These are phyloP conservation scores for Eupsittula cactorum DNA, from an alignment of 2,113 vertebrate genomes.

Conservation along the genomic window DNA sequence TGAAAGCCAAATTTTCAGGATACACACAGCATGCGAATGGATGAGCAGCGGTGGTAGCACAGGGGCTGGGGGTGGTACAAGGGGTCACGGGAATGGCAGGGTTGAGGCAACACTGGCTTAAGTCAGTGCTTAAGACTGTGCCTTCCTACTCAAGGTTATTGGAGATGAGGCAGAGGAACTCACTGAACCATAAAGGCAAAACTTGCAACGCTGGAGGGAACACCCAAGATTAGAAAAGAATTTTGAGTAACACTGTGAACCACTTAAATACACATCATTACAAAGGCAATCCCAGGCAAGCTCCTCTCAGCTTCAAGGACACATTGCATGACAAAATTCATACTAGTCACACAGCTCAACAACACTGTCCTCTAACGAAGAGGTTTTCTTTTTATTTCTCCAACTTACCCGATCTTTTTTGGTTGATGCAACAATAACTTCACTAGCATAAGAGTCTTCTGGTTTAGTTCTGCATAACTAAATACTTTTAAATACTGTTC, in stretches of 20 bases:
- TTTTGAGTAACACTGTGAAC: not conserved
- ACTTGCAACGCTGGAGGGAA: not conserved
- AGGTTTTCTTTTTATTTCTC: not conserved
- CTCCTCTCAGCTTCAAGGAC: not conserved
- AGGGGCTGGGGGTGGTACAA: not conserved
- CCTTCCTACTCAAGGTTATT: not conserved
- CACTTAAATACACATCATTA: not conserved
- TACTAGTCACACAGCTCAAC: not conserved
- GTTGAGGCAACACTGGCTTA: not conserved
- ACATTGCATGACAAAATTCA: not conserved
- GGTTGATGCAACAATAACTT: not conserved
- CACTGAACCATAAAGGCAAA: not conserved
- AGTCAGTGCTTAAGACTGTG: not conserved
- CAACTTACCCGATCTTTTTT: not conserved
- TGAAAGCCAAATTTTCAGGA: not conserved
- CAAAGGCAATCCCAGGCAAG: not conserved
- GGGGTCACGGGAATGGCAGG: not conserved
- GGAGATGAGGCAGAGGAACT: not conserved
- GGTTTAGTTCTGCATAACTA: not conserved
- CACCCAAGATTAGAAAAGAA: not conserved
- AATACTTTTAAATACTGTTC: not conserved
- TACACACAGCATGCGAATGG: accelerated
- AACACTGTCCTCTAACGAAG: not conserved
- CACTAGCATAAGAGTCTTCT: not conserved
- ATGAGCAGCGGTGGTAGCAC: accelerated